Percentiles rank a stretch among this genome's conserved stretches.
These are phyloP conservation scores for Grammomys dolichurus DNA, from an alignment of 2,113 vertebrate genomes.

Conservation along the genomic window DNA sequence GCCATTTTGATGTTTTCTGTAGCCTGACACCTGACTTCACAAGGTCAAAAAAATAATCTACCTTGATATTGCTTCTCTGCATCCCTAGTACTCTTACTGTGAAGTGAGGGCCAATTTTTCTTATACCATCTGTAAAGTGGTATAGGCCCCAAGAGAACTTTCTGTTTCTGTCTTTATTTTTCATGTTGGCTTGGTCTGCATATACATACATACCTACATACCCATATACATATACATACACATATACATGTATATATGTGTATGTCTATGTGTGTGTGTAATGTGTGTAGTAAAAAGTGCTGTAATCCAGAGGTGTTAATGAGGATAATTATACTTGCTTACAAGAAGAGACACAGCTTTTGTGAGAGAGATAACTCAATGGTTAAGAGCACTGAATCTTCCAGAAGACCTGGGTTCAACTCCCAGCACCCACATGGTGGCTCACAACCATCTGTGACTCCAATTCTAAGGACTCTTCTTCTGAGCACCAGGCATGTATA, in stretches of 20 bases:
- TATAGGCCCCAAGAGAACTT: background rate
- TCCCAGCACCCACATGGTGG: background rate
- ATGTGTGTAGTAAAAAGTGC: background rate
- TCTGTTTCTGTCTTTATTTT: background rate
- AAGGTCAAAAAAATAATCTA: background rate
- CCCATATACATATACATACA: no score
- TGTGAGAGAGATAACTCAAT: background rate
- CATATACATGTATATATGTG: no score
- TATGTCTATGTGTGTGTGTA: no score
- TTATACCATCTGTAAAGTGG: constrained; percentile 2
- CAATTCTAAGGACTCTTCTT: background rate
- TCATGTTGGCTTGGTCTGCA: background rate
- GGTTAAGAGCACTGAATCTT: background rate
- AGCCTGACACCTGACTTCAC: background rate
- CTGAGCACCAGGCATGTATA: background rate
- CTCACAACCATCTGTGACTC: background rate
- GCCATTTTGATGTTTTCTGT: background rate
- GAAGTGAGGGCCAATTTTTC: background rate
- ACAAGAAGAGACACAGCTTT: background rate
- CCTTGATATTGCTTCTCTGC: background rate
- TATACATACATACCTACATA: no score
- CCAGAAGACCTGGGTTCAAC: background rate
- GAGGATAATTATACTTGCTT: background rate
- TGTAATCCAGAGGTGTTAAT: background rate
- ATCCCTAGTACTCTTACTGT: background rate